A percentile compares a stretch with the other conserved stretches of the same genome.
Evolutionary conservation across 2,888 invertebrate genomes (phyloP).

Genomic region (Drosophila colorata): DNA sequence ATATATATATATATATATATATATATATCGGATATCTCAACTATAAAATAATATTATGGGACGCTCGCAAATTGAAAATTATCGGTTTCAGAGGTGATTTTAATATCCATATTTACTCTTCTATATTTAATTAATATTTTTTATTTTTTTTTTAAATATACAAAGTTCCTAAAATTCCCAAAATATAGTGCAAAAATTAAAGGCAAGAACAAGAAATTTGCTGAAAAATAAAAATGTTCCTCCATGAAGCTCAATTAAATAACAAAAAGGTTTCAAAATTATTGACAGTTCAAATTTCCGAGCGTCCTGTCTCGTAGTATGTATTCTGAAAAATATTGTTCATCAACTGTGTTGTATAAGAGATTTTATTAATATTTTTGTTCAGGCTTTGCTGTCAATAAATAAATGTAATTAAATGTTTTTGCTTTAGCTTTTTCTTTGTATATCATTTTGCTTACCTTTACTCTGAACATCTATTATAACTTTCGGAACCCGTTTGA

Average conservation of each 20-base stretch:
- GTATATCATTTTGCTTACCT: constrained; percentile 7
- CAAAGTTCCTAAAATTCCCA: too few relatives aligned
- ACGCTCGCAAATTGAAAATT: background rate
- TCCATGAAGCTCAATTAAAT: background rate
- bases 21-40: too few relatives aligned
- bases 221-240: background rate
- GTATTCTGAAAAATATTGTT: background rate
- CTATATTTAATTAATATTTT: too few relatives aligned
- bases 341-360: background rate
- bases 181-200: background rate
- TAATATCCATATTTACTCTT: too few relatives aligned
- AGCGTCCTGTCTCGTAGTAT: background rate
- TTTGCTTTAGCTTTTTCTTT: background rate
- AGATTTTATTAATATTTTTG: background rate
- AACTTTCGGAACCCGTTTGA: background rate
- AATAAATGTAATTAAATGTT: background rate
- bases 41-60: too few relatives aligned
- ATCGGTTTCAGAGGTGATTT: background rate
- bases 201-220: background rate
- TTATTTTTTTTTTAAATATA: background rate
- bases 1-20: too few relatives aligned
- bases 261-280: too few relatives aligned
- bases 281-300: background rate
- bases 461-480: background rate
- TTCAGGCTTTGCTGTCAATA: background rate